Conservation (phyloP, 1,140 invertebrate species). For the Leucophenga varia region DNA sequence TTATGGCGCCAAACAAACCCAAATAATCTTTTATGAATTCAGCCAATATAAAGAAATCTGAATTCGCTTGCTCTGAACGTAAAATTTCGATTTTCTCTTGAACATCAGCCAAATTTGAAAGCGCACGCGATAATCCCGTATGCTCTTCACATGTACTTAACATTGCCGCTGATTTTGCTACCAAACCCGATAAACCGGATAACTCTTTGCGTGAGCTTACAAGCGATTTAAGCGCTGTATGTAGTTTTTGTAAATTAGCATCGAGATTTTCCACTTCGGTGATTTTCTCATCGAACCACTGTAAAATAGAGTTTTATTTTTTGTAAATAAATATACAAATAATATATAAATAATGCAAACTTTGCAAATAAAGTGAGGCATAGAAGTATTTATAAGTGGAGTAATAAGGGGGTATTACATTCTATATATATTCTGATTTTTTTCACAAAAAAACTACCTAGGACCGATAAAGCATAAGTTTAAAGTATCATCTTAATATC, state of each 20-base stretch:
- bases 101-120: conserved; percentile 91
- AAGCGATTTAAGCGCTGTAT: conserved; percentile 84
- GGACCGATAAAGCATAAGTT: too few relatives aligned
- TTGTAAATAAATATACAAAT: background rate
- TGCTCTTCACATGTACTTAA: conserved; percentile 95
- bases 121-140: conserved; percentile 84
- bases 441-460: too few relatives aligned
- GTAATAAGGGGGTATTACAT: too few relatives aligned
- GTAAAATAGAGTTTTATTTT: conserved; percentile 5
- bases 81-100: conserved; percentile 81
- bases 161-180: conserved; percentile 84
- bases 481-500: too few relatives aligned
- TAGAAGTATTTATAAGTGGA: too few relatives aligned
- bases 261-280: conserved; percentile 91
- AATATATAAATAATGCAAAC: conserved; percentile 2
- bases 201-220: conserved; percentile 86
- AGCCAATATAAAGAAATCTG: conserved; percentile 89
- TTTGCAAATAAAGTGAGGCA: too few relatives aligned
- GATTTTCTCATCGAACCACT: conserved; percentile 99
- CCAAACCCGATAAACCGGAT: conserved; percentile 72
- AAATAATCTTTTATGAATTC: conserved; percentile 97
- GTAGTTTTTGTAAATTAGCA: conserved; percentile 83
- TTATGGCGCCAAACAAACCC: conserved; percentile 87
- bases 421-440: too few relatives aligned
- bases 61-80: conserved; percentile 89